Percentiles rank a stretch among this genome's conserved stretches.
phyloP scores from a whole-genome alignment of 2,797 vertebrate genomes.

The Rachycentron canadum region DNA sequence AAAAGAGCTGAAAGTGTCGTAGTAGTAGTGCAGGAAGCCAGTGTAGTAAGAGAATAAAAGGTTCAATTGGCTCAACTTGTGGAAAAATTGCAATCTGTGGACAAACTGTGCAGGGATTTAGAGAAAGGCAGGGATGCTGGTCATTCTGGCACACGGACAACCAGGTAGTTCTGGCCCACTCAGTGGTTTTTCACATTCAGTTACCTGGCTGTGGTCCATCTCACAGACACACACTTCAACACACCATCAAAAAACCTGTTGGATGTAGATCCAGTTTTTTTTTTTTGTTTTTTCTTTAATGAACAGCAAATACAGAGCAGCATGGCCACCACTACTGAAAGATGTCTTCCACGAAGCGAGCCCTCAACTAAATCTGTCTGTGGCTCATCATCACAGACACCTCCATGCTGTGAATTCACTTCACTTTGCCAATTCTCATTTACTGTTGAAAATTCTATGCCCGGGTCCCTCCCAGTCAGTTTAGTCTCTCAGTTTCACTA shows the following conservation, averaged over 20 bases:
- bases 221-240: slow-evolving; percentile 8
- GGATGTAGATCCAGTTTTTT: slow-evolving; percentile 21
- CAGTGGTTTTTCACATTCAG: slow-evolving; percentile 15
- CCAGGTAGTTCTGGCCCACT: slow-evolving; percentile 21
- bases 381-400: slow-evolving; percentile 56
- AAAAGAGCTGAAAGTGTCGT: slow-evolving; percentile 27
- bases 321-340: slow-evolving; percentile 2
- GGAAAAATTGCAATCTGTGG: slow-evolving; percentile 65
- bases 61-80: slow-evolving; percentile 58
- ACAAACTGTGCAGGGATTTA: slow-evolving; percentile 57
- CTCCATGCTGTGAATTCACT: slow-evolving; percentile 48
- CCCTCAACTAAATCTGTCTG: slow-evolving; percentile 34
- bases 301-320: slow-evolving; percentile 6
- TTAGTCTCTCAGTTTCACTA: slow-evolving; percentile 31
- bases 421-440: slow-evolving; percentile 54
- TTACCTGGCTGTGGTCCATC: slow-evolving; percentile 25
- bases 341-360: slow-evolving; percentile 12
- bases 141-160: slow-evolving; percentile 47
- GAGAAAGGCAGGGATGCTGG: slow-evolving; percentile 29
- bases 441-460: neutral
- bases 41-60: slow-evolving; percentile 54
- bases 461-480: neutral
- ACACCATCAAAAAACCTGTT: slow-evolving; percentile 23
- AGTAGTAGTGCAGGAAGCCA: slow-evolving; percentile 47
- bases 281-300: neutral